Base-by-base conservation (phyloP, 2,888 invertebrate species). In the Gryllus longicercus region DNA sequence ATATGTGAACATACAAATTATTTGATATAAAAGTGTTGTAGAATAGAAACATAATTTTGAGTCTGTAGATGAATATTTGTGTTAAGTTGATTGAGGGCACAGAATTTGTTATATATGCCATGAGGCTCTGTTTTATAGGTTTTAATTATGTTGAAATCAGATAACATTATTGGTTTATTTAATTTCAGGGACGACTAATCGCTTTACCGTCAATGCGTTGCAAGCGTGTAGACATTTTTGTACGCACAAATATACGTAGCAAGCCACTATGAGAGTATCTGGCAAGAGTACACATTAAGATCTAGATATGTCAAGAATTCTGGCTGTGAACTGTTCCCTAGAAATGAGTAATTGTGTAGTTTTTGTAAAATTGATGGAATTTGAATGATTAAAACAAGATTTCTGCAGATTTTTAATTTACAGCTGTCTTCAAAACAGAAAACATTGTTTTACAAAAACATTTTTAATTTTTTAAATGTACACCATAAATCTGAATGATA, bases 381-480 rank as follows among this genome's bases (percentile, higher is more conserved):
- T 14, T 18, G n/a, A 63, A 63, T 18, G 14, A n/a, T n/a, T 63
- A 63, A 10, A 18, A n/a, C 14, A 63, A 63, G n/a, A 63, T 63
- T 11, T 14, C 8, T 11, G 63, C 16, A 63, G 14, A 63, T 63
- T 63, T 38, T 63, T 63, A 63, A 63, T 63, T 63, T 63, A 38
- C 38, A 38, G 38, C 38, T 38, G 38, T 38, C 38, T 38, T 38
- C 38, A 38, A 38, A n/a, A 63, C 63, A 18, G 16, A 63, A 63
- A 63, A 63, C n/a, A 18, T 18, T 63, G 14, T 63, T 63, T 63
- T 63, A 18, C n/a, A 63, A 63, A 63, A 18, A 63, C 63, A 63
- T 63, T 63, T 63, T 63, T 38, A 38, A 38, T 63, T 63, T 63
- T 63, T 63, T 63, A 63, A 63, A 63, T 63, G 63, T 63, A 63